Base-by-base conservation (phyloP, 2,797 vertebrate species). In the Loris lydekkerianus region DNA sequence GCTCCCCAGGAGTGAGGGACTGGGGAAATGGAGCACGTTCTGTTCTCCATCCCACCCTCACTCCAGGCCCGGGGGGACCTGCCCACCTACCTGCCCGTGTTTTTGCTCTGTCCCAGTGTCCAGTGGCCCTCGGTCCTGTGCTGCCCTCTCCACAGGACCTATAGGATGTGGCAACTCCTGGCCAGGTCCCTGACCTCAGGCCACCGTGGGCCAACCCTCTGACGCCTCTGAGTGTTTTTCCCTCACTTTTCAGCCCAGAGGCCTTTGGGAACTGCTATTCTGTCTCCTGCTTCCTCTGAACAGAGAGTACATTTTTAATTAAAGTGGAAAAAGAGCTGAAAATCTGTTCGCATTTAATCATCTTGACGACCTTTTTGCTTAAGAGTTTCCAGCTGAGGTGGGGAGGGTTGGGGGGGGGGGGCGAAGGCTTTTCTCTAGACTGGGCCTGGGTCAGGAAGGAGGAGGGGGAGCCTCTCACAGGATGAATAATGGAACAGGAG, bases 361-460 rank as follows among this genome's bases (percentile, higher is more conserved):
- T 97, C 96, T 96, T 97, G 97, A 97, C 89, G 97, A 98, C 97
- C 97, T 97, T 97, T 98, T 97, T 96, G 97, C 97, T 97, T 98
- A 97, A 97, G 97, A 97, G 97, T 97, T 97, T 97, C 97, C 97
- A 98, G 95, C 94, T 97, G 95, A 77, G 78, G 80, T 40, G 78
- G 89, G 76, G 89, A 49, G 60, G 21, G 20, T 21, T 43, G 70
- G 1, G 27, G 56, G 80, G 60, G 13, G n/a, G 29, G 49, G 27
- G 31, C 13, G 21, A 37, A 43, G 25, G 56, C 87, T 23, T 81
- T 85, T 89, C 96, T 95, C 34, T 14, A 67, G 69, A 72, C 15
- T 3, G 70, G 85, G 89, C 49, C 94, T 82, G 88, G 84, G 72
- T 61, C n/a, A 2, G 82, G 56, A 75, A 60, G 86, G 40, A 53